Conservation (phyloP, 1,140 invertebrate genomes). For the Sitobion miscanthi region DNA sequence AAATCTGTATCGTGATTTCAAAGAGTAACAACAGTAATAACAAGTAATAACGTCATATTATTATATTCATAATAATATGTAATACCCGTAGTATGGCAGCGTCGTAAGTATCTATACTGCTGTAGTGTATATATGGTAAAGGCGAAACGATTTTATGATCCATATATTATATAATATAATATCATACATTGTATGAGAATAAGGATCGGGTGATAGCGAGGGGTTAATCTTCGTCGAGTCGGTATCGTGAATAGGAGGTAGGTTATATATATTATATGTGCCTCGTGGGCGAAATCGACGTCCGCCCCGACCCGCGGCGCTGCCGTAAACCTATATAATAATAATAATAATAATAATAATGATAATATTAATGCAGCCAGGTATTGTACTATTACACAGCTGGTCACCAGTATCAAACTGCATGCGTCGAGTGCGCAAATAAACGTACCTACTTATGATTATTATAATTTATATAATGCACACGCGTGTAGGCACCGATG, state of each 20-base stretch:
- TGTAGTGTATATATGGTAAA: not conserved
- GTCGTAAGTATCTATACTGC: not conserved
- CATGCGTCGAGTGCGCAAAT: not conserved
- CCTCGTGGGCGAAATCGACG: not conserved
- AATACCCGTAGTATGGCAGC: not conserved
- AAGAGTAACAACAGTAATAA: not conserved
- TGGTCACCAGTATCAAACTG: not conserved
- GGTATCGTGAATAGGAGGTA: not conserved
- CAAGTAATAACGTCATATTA: not conserved
- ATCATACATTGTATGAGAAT: too few relatives aligned
- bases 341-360: not conserved
- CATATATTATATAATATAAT: not conserved
- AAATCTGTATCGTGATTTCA: not conserved
- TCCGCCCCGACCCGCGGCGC: not conserved
- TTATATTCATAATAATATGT: not conserved
- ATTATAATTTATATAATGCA: not conserved
- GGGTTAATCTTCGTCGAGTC: not conserved
- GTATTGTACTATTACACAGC: not conserved
- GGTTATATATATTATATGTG: not conserved
- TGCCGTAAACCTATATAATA: not conserved
- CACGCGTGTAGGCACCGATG: not conserved
- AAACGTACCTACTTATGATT: not conserved
- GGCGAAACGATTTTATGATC: not conserved
- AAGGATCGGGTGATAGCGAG: not conserved
- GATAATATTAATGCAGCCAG: not conserved